Evolutionary conservation across 1,140 invertebrate genomes (phyloP).

Genomic region (Apolygus lucorum): DNA sequence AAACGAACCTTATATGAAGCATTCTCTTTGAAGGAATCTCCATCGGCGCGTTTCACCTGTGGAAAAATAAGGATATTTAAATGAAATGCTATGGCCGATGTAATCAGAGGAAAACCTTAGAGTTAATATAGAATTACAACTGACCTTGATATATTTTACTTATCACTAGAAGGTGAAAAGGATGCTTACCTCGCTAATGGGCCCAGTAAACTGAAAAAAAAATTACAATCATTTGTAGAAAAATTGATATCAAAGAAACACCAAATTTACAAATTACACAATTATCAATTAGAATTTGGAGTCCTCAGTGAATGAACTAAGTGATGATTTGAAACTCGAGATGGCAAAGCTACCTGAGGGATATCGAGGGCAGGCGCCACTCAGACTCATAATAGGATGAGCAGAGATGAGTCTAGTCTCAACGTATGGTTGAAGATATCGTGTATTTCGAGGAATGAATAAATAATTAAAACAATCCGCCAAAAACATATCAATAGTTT

Average conservation of each 20-base stretch:
- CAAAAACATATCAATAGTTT: no score
- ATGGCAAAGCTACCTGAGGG: no score
- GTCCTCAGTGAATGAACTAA: no score
- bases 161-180: slow-evolving; percentile 25
- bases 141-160: no score
- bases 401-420: no score
- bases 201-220: neutral
- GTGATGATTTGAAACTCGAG: no score
- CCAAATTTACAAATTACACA: neutral
- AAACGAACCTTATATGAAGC: neutral
- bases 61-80: slow-evolving; percentile 3
- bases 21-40: slow-evolving; percentile 35
- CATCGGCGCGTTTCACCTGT: slow-evolving; percentile 49
- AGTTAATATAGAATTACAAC: neutral
- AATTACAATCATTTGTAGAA: neutral
- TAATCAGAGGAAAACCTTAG: neutral
- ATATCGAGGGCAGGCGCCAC: no score
- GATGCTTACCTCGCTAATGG: slow-evolving; percentile 1
- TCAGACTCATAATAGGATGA: no score
- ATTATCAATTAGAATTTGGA: neutral
- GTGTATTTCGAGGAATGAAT: no score
- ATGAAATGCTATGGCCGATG: neutral
- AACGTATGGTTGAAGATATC: no score
- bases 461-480: no score
- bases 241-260: neutral